Conservation (phyloP, 2,797 vertebrate genomes). For the Lerista edwardsae region DNA sequence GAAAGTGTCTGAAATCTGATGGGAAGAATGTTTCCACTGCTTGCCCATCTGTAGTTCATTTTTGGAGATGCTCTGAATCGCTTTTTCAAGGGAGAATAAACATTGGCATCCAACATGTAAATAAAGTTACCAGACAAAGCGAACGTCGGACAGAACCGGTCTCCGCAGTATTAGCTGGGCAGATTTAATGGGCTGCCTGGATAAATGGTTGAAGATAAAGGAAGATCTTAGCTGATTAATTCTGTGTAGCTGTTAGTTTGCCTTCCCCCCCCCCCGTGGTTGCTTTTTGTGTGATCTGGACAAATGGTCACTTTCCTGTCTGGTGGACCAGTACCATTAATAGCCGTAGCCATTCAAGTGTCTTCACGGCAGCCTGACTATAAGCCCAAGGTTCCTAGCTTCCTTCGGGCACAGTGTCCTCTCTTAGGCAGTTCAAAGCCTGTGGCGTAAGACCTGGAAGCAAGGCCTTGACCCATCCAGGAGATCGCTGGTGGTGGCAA, state of each 20-base stretch:
- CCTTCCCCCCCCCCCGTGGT: background rate
- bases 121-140: slow-evolving; percentile 71
- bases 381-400: too few relatives aligned
- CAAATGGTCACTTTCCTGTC: accelerated
- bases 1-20: slow-evolving; percentile 68
- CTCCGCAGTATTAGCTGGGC: slow-evolving; percentile 47
- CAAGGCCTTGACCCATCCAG: too few relatives aligned
- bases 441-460: too few relatives aligned
- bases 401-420: background rate
- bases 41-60: slow-evolving; percentile 74
- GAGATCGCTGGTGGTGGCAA: background rate
- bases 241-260: accelerated
- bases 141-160: slow-evolving; percentile 61
- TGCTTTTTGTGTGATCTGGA: slow-evolving; percentile 20
- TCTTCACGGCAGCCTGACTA: too few relatives aligned
- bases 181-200: slow-evolving; percentile 43
- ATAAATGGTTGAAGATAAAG: slow-evolving; percentile 56
- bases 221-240: slow-evolving; percentile 21
- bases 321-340: background rate
- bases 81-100: slow-evolving; percentile 73
- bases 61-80: slow-evolving; percentile 65
- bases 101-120: slow-evolving; percentile 74
- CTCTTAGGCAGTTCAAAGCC: too few relatives aligned
- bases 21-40: slow-evolving; percentile 64
- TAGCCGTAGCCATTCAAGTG: background rate